Evolutionary conservation across 2,113 vertebrate species (phyloP), one percentile per base, ranked within the genome.

Genomic region (Uria lomvia): DNA sequence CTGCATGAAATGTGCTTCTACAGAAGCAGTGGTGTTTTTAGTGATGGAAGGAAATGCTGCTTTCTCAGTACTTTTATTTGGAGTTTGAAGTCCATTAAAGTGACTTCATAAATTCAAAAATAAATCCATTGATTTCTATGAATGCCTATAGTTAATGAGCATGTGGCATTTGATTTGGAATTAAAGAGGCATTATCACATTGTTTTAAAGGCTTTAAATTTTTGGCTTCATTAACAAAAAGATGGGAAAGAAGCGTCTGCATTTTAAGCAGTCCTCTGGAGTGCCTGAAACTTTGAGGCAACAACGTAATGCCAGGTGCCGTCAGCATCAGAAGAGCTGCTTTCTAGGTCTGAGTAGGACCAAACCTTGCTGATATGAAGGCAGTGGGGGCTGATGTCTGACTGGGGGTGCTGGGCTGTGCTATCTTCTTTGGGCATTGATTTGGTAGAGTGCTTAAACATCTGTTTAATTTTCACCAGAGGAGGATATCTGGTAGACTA

Each of bases 11-110:
- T 92, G 36, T 92, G 16, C 49, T 95, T 77, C 65, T 79, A 47
- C 58, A 81, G 89, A 86, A 94, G 65, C 56, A 88, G 86, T 20
- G 58, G 83, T 55, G 78, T 53, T 85, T 96, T 95, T 82, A 90
- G 71, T 40, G 74, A 86, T 81, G 76, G 95, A 96, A 96, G 73
- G 72, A 70, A 71, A 73, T 5, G 40, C 83, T 90, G 92, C 80
- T 45, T 92, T 74, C 91, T 86, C 5, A 6, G 50, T 88, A 71
- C 80, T 94, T 97, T 92, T 94, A 94, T 94, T 93, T 94, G 90
- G 92, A 83, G 49, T 92, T 74, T 73, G 82, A 96, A 96, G 95
- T 87, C 94, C 92, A 94, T 96, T 95, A 96, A 91, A 92, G 42
- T 53, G 72, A 94, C 94, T 95, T 88, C 85, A 94, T 84, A 92